phyloP scores from a whole-genome alignment of 2,797 vertebrate genomes.

The Sphenodon punctatus region DNA sequence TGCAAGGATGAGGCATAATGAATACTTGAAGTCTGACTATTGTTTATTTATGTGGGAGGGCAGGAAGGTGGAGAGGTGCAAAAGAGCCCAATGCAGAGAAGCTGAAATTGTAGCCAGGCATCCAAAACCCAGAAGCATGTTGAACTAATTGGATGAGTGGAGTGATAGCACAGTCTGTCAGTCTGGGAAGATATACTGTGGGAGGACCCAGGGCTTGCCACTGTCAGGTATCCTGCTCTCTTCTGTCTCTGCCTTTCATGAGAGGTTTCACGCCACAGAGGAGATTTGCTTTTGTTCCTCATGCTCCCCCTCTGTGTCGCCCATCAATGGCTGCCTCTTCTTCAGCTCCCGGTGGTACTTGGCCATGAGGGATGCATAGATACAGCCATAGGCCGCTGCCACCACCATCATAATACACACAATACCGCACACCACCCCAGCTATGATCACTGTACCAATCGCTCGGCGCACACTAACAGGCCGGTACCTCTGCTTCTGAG shows the following conservation, averaged over 20 bases:
- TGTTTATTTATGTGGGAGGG: constrained; percentile 66
- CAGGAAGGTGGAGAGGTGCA: constrained; percentile 63
- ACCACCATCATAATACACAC: constrained; percentile 99
- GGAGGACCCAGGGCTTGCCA: constrained; percentile 48
- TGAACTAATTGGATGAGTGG: constrained; percentile 58
- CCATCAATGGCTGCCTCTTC: constrained; percentile 96
- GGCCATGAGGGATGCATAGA: constrained; percentile 98
- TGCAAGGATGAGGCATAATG: constrained; percentile 61
- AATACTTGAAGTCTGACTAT: constrained; percentile 66
- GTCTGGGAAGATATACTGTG: constrained; percentile 49
- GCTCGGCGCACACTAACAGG: constrained; percentile 94
- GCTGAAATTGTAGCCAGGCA: constrained; percentile 51
- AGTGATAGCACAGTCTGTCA: constrained; percentile 59
- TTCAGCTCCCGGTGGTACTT: constrained; percentile 98
- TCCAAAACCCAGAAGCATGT: constrained; percentile 56
- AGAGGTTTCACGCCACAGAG: constrained; percentile 87
- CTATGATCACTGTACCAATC: constrained; percentile 96
- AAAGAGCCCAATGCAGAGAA: constrained; percentile 60
- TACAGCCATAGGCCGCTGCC: constrained; percentile 95
- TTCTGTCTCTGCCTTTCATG: constrained; percentile 41
- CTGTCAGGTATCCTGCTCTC: constrained; percentile 52
- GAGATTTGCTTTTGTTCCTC: constrained; percentile 98
- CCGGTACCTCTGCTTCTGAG: constrained; percentile 88
- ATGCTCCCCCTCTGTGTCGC: constrained; percentile 83
- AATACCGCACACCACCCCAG: constrained; percentile 94